Base-by-base conservation (phyloP, 2,888 invertebrate species). In the Perithous albicinctus region DNA sequence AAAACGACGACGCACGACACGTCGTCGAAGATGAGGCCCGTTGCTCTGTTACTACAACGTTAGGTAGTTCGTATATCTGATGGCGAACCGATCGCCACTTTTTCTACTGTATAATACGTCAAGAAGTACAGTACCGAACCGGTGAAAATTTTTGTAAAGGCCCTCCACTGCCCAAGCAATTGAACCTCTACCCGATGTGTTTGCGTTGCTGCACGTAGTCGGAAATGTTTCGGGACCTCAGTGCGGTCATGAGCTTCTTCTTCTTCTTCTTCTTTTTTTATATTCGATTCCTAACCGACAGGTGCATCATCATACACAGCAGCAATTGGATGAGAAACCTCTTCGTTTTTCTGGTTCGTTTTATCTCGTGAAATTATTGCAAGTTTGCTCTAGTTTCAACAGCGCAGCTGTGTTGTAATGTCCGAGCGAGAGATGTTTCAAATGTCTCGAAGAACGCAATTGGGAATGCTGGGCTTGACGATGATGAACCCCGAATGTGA, bases 201-300 rank as follows among this genome's bases (percentile, higher is more conserved):
- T 43, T 43, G 43, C 5, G 6, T 43, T 18, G 35, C 23, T 61
- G 69, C 69, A 63, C 77, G 77, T 77, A 77, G 76, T 69, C 61
- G 76, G 61, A 77, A 69, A 77, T 59, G 61, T 77, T 77, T 77
- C 69, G 69, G 48, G 38, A 77, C 48, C 41, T 61, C 41, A 38
- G 41, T 35, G 54, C 61, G 26, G n/a, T n/a, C n/a, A n/a, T n/a
- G n/a, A n/a, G n/a, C n/a, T n/a, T n/a, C n/a, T n/a, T n/a, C n/a
- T n/a, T n/a, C n/a, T n/a, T n/a, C 20, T 61, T 63, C 63, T 38
- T 61, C 61, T 77, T 77, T 77, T 77, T 77, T n/a, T n/a, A n/a
- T n/a, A 59, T 32, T 8, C 23, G 1, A 56, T 56, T 56, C 29
- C n/a, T 26, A 26, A 6, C 15, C 29, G 54, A 56, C 54, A 56